These are phyloP conservation scores for Drosophila robusta DNA, from an alignment of 2,888 invertebrate species.

Conservation along the genomic window DNA sequence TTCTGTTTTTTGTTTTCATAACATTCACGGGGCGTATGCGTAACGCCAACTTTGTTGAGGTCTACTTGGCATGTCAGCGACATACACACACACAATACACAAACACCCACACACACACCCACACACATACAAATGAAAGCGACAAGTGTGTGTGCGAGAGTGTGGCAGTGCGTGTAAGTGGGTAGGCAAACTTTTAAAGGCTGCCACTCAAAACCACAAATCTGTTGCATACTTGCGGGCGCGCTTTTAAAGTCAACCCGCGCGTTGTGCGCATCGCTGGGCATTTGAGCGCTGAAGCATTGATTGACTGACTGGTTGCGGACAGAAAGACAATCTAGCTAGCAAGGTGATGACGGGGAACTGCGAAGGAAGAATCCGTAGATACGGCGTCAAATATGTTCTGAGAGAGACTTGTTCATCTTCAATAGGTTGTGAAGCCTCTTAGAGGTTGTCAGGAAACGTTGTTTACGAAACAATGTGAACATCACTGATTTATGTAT, in stretches of 20 bases:
- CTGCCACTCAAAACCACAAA: slow-evolving; percentile 54
- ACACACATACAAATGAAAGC: slow-evolving; percentile 18
- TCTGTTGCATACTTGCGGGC: slow-evolving; percentile 78
- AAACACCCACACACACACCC: slow-evolving; percentile 4
- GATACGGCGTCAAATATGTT: background rate
- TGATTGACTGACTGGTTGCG: slow-evolving; percentile 61
- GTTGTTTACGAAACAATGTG: background rate
- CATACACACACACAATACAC: slow-evolving; percentile 38
- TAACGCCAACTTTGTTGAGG: slow-evolving; percentile 63
- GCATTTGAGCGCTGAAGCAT: slow-evolving; percentile 23
- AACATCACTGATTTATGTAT: background rate
- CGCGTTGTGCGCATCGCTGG: slow-evolving; percentile 39
- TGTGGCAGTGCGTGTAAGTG: slow-evolving; percentile 5
- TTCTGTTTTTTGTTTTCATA: slow-evolving; percentile 48
- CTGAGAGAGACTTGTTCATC: background rate
- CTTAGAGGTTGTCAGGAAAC: background rate
- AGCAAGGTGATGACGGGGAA: slow-evolving; percentile 9
- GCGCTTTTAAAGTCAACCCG: slow-evolving; percentile 66
- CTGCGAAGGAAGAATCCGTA: background rate
- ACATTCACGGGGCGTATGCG: slow-evolving; percentile 49
- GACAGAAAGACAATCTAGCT: slow-evolving; percentile 25
- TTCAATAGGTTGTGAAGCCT: background rate
- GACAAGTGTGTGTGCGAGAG: slow-evolving; percentile 11
- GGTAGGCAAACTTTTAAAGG: slow-evolving; percentile 51
- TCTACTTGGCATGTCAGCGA: slow-evolving; percentile 61